Evolutionary conservation across 2,113 vertebrate species (phyloP).

Genomic region (Tamias sibiricus): DNA sequence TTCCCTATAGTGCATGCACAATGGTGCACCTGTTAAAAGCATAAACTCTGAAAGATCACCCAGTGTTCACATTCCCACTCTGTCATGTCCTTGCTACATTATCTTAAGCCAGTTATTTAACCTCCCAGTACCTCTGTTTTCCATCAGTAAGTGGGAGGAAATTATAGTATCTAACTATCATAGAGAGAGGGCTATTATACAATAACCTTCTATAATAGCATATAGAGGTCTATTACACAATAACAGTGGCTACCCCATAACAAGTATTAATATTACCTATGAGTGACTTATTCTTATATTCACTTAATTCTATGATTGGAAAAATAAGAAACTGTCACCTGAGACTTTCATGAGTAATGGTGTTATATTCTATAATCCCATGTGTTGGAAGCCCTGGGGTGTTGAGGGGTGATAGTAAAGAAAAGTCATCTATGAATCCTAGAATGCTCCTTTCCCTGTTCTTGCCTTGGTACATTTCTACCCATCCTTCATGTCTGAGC

Average conservation of each 20-base stretch:
- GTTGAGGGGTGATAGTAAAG: neutral
- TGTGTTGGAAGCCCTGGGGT: neutral
- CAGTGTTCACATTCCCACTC: neutral
- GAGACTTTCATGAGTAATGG: neutral
- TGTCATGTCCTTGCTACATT: neutral
- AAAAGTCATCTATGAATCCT: neutral
- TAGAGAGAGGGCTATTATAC: neutral
- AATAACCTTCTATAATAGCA: no score
- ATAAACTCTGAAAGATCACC: neutral
- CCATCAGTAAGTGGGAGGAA: neutral
- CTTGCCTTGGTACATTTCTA: neutral
- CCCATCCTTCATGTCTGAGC: neutral
- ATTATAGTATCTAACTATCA: neutral
- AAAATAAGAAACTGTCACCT: neutral
- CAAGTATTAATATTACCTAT: neutral
- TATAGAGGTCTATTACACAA: neutral
- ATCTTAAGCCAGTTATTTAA: neutral
- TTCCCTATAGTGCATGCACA: neutral
- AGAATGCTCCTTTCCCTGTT: neutral
- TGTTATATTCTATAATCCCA: neutral
- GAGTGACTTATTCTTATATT: neutral
- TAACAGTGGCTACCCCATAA: neutral
- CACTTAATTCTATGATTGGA: neutral
- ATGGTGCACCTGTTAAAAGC: neutral
- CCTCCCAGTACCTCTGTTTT: neutral